Conservation (phyloP, 30 jellyfish, hydroid and myxozoan species). For the Phacellophora camtschatica region DNA sequence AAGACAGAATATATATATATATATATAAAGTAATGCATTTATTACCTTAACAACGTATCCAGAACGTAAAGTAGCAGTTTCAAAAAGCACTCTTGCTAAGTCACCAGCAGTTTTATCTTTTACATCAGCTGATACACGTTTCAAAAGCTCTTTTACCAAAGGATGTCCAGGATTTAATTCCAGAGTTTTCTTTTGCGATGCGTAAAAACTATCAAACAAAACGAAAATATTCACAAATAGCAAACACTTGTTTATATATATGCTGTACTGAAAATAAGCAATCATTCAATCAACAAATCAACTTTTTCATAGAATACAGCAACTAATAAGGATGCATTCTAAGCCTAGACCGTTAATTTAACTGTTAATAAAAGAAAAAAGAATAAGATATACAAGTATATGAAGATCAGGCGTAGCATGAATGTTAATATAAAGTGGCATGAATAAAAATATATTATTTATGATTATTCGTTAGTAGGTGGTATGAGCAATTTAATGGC, state of each 20-base stretch:
- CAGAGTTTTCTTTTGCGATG: slow-evolving; percentile 95
- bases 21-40: no score
- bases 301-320: no score
- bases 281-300: background rate
- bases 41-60: slow-evolving; percentile 86
- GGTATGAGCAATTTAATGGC: no score
- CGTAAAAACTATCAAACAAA: slow-evolving; percentile 73
- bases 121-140: slow-evolving; percentile 68
- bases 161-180: slow-evolving; percentile 97
- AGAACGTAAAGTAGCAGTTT: slow-evolving; percentile 97
- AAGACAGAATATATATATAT: no score
- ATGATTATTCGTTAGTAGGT: no score
- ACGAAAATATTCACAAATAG: background rate
- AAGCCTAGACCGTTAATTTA: no score
- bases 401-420: no score
- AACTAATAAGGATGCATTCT: no score
- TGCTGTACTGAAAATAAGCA: background rate
- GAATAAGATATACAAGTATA: no score
- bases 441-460: no score
- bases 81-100: slow-evolving; percentile 90
- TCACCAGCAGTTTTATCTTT: slow-evolving; percentile 92
- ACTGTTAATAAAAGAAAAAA: no score
- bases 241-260: background rate
- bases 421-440: no score
- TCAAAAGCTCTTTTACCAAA: slow-evolving; percentile 82